Conservation (phyloP, 2,888 invertebrate species). For the Euzetes globulus region DNA sequence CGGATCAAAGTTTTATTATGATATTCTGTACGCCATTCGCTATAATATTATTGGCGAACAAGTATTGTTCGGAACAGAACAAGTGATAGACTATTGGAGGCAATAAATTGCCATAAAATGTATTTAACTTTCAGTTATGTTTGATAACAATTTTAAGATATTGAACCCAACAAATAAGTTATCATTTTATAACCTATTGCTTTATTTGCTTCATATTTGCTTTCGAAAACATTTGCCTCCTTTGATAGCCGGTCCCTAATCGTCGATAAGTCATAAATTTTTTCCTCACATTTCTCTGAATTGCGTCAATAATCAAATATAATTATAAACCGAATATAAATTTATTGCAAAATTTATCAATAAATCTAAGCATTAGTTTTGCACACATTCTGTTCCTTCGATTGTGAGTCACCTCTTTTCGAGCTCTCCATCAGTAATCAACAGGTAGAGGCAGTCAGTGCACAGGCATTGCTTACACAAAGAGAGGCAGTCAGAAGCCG, state of each 20-base stretch:
- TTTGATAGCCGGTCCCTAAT: constrained; percentile 4
- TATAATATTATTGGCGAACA: neutral
- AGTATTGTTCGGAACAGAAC: neutral
- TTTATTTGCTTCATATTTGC: constrained; percentile 11
- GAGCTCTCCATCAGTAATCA: neutral
- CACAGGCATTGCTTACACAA: neutral
- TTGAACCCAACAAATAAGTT: constrained; percentile 22
- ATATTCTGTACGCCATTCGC: neutral
- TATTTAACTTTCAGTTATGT: constrained; percentile 7
- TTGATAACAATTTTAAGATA: constrained; percentile 9
- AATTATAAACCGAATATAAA: constrained; percentile 10
- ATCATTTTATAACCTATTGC: constrained; percentile 10
- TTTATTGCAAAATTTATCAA: constrained; percentile 3
- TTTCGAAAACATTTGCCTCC: constrained; percentile 2
- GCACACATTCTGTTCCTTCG: neutral
- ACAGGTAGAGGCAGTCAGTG: too few species aligned
- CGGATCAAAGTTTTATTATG: constrained; percentile 27
- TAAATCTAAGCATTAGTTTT: neutral
- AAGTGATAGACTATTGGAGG: constrained; percentile 9
- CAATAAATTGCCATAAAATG: constrained; percentile 27
- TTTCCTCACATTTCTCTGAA: neutral
- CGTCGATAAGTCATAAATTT: constrained; percentile 9
- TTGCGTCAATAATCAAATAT: constrained; percentile 28
- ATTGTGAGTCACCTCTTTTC: neutral
- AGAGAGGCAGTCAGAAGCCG: neutral